phyloP scores from a whole-genome alignment of 1,140 invertebrate genomes.

The Euglossa dilemma region DNA sequence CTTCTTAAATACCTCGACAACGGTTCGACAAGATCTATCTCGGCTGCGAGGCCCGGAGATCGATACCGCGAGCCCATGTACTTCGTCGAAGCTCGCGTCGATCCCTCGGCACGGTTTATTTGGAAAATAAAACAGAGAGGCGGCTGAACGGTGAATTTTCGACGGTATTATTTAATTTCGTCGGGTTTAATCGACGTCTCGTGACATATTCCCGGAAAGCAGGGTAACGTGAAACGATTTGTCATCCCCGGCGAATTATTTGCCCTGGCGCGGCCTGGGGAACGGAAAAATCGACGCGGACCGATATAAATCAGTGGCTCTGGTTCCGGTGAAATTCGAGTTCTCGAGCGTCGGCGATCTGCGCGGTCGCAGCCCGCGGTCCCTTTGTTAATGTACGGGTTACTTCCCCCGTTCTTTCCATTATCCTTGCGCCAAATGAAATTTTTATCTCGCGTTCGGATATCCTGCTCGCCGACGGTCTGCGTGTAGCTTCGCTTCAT shows the following conservation, averaged over 20 bases:
- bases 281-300: not conserved
- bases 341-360: no score
- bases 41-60: no score
- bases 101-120: no score
- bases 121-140: no score
- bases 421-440: slow-evolving; percentile 27
- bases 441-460: slow-evolving; percentile 20
- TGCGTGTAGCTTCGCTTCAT: no score
- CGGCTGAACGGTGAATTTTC: no score
- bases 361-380: not conserved
- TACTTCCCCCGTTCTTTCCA: not conserved
- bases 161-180: no score
- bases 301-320: not conserved
- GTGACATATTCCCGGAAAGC: not conserved
- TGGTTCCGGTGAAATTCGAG: not conserved
- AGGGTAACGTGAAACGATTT: not conserved
- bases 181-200: not conserved
- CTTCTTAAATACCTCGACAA: not conserved
- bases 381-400: slow-evolving; percentile 7
- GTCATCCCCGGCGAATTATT: not conserved
- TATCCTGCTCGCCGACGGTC: not conserved
- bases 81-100: no score
- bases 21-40: no score
- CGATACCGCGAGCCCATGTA: no score
- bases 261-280: no score